Percentiles rank a stretch among this genome's conserved stretches.
These are phyloP conservation scores for Gasteruption jaculator DNA, from an alignment of 2,888 invertebrate genomes.

Conservation along the genomic window DNA sequence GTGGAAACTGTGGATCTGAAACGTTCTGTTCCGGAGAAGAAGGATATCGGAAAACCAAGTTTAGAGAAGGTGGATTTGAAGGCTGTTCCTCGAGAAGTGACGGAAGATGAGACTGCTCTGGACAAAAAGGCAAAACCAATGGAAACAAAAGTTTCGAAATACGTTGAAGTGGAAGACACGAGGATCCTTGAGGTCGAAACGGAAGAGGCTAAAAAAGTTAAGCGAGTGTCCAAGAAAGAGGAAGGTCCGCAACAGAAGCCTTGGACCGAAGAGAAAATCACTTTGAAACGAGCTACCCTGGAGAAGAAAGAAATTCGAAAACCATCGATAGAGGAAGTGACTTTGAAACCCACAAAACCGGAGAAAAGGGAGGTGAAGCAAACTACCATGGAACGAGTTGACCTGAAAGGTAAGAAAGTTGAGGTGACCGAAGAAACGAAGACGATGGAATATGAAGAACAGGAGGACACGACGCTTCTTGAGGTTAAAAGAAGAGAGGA, in stretches of 20 bases:
- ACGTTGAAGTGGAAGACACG: constrained; percentile 30
- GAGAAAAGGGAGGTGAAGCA: constrained; percentile 27
- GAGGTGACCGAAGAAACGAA: constrained; percentile 13
- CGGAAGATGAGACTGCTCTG: constrained; percentile 22
- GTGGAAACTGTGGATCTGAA: constrained; percentile 55
- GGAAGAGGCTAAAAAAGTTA: constrained; percentile 22
- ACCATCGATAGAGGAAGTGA: constrained; percentile 34
- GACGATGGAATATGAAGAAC: constrained; percentile 24
- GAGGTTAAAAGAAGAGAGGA: constrained; percentile 27
- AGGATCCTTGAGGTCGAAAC: constrained; percentile 24
- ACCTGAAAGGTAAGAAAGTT: constrained; percentile 51
- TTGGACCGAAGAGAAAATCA: constrained; percentile 45
- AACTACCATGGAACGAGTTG: constrained; percentile 53
- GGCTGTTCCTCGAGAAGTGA: constrained; percentile 25
- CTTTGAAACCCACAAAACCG: constrained; percentile 39
- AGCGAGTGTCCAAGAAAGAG: constrained; percentile 15
- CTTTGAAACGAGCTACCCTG: constrained; percentile 37
- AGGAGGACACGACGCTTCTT: constrained; percentile 29
- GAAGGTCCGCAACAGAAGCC: constrained; percentile 28
- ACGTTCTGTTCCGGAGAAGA: constrained; percentile 55
- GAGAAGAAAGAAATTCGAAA: constrained; percentile 33
- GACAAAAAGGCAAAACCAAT: constrained; percentile 18
- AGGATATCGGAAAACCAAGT: constrained; percentile 33
- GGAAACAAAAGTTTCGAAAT: constrained; percentile 18
- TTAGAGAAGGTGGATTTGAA: constrained; percentile 32